phyloP scores from a whole-genome alignment of 2,888 invertebrate genomes.

The Capitulum mitella region DNA sequence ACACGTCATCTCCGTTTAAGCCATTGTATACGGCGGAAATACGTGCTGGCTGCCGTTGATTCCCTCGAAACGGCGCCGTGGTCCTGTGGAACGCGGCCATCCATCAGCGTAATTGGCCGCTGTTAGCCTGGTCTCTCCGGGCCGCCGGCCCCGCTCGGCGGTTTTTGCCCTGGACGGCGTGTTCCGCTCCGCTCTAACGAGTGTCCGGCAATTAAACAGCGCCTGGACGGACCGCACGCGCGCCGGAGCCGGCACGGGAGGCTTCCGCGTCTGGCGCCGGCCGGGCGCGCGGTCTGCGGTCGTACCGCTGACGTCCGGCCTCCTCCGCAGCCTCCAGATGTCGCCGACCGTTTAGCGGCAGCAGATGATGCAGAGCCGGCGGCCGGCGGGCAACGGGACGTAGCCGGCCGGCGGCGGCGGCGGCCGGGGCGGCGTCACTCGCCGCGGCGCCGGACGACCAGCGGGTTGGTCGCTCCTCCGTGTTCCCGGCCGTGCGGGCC shows the following conservation, averaged over 20 bases:
- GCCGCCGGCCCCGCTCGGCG: background rate
- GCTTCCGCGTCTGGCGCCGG: background rate
- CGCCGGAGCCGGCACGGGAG: background rate
- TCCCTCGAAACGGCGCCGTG: no score
- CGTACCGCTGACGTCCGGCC: background rate
- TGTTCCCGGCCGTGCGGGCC: no score
- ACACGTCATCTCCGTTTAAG: background rate
- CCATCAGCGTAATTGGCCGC: background rate
- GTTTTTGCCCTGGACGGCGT: background rate
- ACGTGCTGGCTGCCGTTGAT: background rate
- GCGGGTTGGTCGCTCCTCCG: no score
- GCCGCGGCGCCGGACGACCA: background rate
- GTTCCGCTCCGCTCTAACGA: background rate
- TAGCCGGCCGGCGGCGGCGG: no score
- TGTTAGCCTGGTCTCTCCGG: background rate
- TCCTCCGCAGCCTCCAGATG: background rate
- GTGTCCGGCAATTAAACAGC: background rate
- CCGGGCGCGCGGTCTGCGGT: background rate
- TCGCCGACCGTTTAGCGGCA: background rate
- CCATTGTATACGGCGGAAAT: background rate
- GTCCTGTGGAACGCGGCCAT: background rate
- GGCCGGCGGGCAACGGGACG: background rate
- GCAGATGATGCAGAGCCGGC: background rate
- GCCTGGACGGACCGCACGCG: background rate
- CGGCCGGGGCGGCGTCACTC: background rate